Conservation (phyloP, 2,113 vertebrate species). For the Zeus faber region DNA sequence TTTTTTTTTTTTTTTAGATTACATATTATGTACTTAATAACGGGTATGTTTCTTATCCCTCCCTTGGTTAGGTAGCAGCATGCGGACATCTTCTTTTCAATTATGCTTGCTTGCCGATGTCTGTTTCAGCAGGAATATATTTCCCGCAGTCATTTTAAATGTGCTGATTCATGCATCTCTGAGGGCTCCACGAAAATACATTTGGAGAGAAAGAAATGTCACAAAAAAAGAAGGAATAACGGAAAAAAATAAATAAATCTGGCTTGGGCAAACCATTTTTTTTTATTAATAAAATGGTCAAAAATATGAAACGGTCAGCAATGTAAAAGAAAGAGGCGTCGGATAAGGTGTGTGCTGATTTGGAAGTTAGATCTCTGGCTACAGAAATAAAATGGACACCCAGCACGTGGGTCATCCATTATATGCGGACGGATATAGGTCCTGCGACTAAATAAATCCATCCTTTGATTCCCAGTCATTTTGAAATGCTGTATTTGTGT, state of each 20-base stretch:
- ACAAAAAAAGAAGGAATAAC: conserved; percentile 43
- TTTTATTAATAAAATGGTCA: conserved; percentile 63
- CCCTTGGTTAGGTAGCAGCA: too few species aligned
- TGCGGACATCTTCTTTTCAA: too few species aligned
- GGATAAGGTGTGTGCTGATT: conserved; percentile 66
- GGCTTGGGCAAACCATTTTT: conserved; percentile 57
- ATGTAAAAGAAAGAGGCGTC: conserved; percentile 58
- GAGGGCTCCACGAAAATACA: conserved; percentile 44
- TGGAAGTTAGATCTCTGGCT: conserved; percentile 62
- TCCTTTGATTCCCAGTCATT: not conserved
- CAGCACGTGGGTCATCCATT: not conserved
- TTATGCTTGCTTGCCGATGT: too few species aligned
- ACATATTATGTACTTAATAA: too few species aligned
- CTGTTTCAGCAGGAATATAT: not conserved
- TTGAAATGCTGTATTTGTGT: too few species aligned
- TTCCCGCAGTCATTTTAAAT: not conserved
- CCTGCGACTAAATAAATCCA: not conserved
- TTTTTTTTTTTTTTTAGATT: too few species aligned
- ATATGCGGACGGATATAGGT: not conserved
- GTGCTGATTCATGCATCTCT: conserved; percentile 47
- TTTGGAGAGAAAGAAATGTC: conserved; percentile 46
- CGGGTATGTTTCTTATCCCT: too few species aligned
- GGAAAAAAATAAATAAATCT: conserved; percentile 22
- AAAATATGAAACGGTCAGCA: conserved; percentile 54
- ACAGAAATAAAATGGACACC: conserved; percentile 32